Conservation (phyloP, 2,888 invertebrate genomes). For the Ochropacha duplaris region DNA sequence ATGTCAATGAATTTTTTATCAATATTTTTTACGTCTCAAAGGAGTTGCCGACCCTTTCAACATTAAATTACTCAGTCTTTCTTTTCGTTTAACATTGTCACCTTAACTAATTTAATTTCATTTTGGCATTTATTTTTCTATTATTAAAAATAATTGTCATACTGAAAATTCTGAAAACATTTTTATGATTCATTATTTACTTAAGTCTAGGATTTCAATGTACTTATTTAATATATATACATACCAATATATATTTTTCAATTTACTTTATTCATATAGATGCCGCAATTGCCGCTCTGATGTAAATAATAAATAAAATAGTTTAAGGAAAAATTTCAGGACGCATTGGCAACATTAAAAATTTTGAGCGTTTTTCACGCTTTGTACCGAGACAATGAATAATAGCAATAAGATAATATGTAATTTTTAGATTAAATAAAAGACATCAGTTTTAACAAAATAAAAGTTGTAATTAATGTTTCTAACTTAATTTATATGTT, state of each 20-base stretch:
- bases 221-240: conserved; percentile 3
- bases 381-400: conserved; percentile 41
- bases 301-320: conserved; percentile 46
- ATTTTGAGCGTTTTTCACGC: conserved; percentile 36
- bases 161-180: no score
- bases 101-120: no score
- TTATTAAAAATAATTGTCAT: no score
- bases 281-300: conserved; percentile 21
- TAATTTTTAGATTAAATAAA: conserved; percentile 40
- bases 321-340: conserved; percentile 32
- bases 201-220: not conserved
- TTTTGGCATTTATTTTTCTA: no score
- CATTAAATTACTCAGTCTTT: not conserved
- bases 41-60: not conserved
- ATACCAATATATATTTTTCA: no score
- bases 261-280: conserved; percentile 13
- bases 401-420: conserved; percentile 67
- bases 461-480: conserved; percentile 61
- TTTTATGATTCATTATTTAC: no score
- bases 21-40: not conserved
- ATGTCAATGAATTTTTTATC: not conserved
- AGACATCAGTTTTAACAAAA: conserved; percentile 43
- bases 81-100: not conserved
- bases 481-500: conserved; percentile 72
- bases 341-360: conserved; percentile 42